Conservation (phyloP, 2,797 vertebrate species). For the Hippocampus kuda region DNA sequence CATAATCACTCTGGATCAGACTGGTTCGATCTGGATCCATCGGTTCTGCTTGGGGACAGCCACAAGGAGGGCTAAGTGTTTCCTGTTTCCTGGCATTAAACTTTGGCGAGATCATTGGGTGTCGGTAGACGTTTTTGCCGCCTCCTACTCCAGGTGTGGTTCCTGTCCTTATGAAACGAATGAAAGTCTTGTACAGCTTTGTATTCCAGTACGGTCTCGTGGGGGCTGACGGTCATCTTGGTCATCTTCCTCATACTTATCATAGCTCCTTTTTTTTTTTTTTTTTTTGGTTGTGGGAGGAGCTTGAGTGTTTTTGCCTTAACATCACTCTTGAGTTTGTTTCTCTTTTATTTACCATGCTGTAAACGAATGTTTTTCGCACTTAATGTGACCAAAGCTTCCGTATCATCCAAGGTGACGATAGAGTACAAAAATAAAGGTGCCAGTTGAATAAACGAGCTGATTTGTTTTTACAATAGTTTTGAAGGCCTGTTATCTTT, state of each 20-base stretch:
- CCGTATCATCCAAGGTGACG: constrained; percentile 40
- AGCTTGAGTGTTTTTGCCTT: constrained; percentile 89
- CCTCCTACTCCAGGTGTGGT: constrained; percentile 59
- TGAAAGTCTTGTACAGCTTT: constrained; percentile 70
- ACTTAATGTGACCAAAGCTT: constrained; percentile 69
- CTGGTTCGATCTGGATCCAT: background rate
- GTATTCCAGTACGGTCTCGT: constrained; percentile 56
- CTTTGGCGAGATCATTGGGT: constrained; percentile 51
- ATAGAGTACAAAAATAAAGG: constrained; percentile 3
- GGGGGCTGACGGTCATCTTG: constrained; percentile 62
- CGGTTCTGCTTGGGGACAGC: background rate
- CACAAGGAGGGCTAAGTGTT: background rate
- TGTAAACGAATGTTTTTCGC: constrained; percentile 66
- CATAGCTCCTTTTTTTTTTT: constrained; percentile 24
- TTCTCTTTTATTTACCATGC: constrained; percentile 40
- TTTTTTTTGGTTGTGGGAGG: constrained; percentile 36
- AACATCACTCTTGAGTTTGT: constrained; percentile 58
- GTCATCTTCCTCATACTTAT: constrained; percentile 28
- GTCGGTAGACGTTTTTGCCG: constrained; percentile 56
- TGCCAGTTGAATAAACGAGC: constrained; percentile 1
- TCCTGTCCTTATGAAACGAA: background rate
- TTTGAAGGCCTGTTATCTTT: constrained; percentile 43
- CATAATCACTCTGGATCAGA: background rate
- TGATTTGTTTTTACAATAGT: constrained; percentile 35
- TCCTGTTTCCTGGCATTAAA: constrained; percentile 38